A percentile compares a stretch with the other conserved stretches of the same genome.
phyloP scores from a whole-genome alignment of 2,888 invertebrate genomes.

The Sinotaia quadrata region DNA sequence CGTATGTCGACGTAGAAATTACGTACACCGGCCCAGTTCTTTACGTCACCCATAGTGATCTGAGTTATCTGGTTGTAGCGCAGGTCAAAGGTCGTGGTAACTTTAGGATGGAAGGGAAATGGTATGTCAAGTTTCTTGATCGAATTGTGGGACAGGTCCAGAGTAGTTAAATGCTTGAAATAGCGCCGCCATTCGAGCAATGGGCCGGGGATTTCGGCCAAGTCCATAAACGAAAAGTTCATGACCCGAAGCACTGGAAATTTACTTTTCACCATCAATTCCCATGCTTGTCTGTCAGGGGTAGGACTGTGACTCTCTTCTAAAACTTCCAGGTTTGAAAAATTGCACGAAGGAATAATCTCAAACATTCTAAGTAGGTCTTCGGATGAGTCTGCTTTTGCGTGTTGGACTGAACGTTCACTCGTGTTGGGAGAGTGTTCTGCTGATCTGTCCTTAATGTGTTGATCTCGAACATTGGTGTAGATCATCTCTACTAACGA shows the following conservation, averaged over 20 bases:
- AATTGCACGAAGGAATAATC: too few relatives aligned
- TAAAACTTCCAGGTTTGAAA: neutral
- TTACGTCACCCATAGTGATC: slow-evolving; percentile 39
- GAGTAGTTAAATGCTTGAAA: too few relatives aligned
- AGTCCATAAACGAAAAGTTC: neutral
- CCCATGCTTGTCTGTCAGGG: neutral
- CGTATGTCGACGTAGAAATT: slow-evolving; percentile 47
- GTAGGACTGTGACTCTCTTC: neutral
- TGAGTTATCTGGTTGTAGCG: slow-evolving; percentile 33
- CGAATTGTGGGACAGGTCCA: too few relatives aligned
- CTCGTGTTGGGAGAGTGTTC: too few relatives aligned
- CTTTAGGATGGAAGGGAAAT: too few relatives aligned
- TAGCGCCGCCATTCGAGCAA: too few relatives aligned
- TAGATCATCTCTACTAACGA: slow-evolving; percentile 23
- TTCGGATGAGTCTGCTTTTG: too few relatives aligned
- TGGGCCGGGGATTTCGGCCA: too few relatives aligned
- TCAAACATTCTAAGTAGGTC: too few relatives aligned
- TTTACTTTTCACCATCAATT: neutral
- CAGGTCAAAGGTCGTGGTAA: slow-evolving; percentile 15
- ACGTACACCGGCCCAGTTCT: slow-evolving; percentile 38
- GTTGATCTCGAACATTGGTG: slow-evolving; percentile 23
- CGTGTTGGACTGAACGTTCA: too few relatives aligned
- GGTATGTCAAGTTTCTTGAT: too few relatives aligned
- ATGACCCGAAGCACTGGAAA: neutral
- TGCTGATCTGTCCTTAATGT: too few relatives aligned